Percentiles rank a stretch among this genome's conserved stretches.
These are phyloP conservation scores for Lampris incognitus DNA, from an alignment of 2,113 vertebrate genomes.

Conservation along the genomic window DNA sequence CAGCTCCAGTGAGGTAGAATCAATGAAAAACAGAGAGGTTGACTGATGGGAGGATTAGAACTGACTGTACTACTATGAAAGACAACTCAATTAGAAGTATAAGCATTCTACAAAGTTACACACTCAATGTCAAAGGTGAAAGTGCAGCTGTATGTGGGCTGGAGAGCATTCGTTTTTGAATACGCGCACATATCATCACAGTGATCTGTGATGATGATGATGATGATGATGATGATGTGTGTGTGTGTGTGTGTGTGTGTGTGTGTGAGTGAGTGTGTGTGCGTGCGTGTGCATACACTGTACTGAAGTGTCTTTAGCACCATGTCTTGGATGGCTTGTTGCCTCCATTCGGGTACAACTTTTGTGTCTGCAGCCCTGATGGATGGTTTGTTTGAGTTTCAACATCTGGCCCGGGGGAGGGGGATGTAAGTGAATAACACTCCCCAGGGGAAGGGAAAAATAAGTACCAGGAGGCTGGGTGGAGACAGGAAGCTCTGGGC, in stretches of 20 bases:
- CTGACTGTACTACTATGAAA: neutral
- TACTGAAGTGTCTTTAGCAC: neutral
- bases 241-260: neutral
- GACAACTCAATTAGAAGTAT: neutral
- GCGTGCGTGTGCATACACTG: constrained; percentile 18
- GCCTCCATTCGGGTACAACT: constrained; percentile 32
- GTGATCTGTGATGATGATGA: neutral
- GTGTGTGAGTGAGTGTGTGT: neutral
- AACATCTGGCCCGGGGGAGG: constrained; percentile 72
- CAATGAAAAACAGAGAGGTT: too few relatives aligned
- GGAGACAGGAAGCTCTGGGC: constrained; percentile 38
- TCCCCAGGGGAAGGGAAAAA: constrained; percentile 37
- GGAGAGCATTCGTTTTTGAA: too few relatives aligned
- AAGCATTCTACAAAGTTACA: constrained; percentile 11
- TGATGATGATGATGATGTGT: neutral
- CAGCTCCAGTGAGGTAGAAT: too few relatives aligned
- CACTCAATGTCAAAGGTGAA: neutral
- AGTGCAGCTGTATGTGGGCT: too few relatives aligned
- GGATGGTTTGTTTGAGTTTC: constrained; percentile 66
- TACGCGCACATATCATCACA: too few relatives aligned
- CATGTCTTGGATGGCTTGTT: constrained; percentile 47
- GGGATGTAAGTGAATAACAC: constrained; percentile 48
- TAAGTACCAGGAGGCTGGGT: constrained; percentile 57
- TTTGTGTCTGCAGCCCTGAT: constrained; percentile 43
- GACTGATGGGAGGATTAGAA: too few relatives aligned